Conservation (phyloP, 2,797 vertebrate genomes). For the Cynopterus sphinx region DNA sequence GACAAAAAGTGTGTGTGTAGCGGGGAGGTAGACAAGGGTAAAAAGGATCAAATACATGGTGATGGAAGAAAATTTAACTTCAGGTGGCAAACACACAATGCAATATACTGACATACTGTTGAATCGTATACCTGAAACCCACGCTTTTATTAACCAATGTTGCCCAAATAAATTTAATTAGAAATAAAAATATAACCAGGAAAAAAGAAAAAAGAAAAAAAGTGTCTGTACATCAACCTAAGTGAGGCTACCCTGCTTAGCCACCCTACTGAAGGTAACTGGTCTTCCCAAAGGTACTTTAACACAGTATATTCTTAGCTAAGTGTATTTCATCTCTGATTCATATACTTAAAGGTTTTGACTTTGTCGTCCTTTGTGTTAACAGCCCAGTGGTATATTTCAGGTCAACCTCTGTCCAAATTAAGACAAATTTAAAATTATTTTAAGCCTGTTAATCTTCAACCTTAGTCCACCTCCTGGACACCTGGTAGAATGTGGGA, state of each 20-base stretch:
- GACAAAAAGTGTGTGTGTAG: not conserved
- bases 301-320: conserved; percentile 55
- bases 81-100: too few relatives aligned
- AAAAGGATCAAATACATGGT: too few relatives aligned
- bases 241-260: not conserved
- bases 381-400: conserved; percentile 53
- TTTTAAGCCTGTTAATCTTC: conserved; percentile 61
- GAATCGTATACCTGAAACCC: too few relatives aligned
- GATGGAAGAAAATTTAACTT: too few relatives aligned
- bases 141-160: too few relatives aligned
- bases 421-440: conserved; percentile 64
- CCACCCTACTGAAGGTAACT: not conserved
- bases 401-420: conserved; percentile 54
- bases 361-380: conserved; percentile 61
- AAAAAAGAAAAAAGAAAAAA: too few relatives aligned
- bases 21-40: too few relatives aligned
- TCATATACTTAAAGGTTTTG: conserved; percentile 61
- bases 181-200: too few relatives aligned
- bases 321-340: conserved; percentile 58
- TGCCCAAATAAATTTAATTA: too few relatives aligned
- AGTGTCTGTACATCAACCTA: not conserved
- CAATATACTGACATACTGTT: too few relatives aligned
- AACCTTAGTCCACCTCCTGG: conserved; percentile 8
- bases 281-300: conserved; percentile 9
- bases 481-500: conserved; percentile 11